Evolutionary conservation across 2,797 vertebrate species (phyloP).

Genomic region (Oryzias dopingdopingensis): DNA sequence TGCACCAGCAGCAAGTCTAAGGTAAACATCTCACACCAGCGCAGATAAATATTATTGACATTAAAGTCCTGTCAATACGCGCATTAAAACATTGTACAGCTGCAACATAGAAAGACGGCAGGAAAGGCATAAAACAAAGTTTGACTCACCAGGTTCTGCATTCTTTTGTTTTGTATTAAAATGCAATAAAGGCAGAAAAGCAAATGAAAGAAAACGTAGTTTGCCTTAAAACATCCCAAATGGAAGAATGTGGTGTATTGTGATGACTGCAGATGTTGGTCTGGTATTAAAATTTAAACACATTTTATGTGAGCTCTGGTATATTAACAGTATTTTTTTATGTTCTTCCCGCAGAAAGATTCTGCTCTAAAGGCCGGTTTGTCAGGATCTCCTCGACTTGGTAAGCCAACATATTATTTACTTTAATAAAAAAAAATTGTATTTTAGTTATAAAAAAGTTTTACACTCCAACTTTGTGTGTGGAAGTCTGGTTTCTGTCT

Average conservation of each 20-base stretch:
- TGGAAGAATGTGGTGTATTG: too few species aligned
- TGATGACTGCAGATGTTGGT: too few species aligned
- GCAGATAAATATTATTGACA: slow-evolving; percentile 6
- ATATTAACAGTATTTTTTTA: background rate
- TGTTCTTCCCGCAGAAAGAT: slow-evolving; percentile 60
- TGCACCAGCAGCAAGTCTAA: slow-evolving; percentile 85
- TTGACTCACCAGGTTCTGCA: too few species aligned
- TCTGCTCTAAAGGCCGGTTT: slow-evolving; percentile 25
- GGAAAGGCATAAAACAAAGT: too few species aligned
- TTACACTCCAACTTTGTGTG: background rate
- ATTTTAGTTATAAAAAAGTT: background rate
- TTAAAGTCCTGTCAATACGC: too few species aligned
- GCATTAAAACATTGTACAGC: too few species aligned
- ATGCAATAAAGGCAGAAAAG: too few species aligned
- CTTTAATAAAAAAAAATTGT: background rate
- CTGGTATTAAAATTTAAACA: background rate
- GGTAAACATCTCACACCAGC: slow-evolving; percentile 69
- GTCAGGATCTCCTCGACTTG: slow-evolving; percentile 43
- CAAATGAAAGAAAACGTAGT: too few species aligned
- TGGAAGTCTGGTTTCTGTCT: background rate
- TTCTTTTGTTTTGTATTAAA: too few species aligned
- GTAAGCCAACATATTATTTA: slow-evolving; percentile 43
- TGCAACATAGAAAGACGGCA: too few species aligned
- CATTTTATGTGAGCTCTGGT: background rate
- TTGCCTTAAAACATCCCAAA: too few species aligned